phyloP scores from a whole-genome alignment of 2,113 vertebrate species.

The Corythornis vintsioides region DNA sequence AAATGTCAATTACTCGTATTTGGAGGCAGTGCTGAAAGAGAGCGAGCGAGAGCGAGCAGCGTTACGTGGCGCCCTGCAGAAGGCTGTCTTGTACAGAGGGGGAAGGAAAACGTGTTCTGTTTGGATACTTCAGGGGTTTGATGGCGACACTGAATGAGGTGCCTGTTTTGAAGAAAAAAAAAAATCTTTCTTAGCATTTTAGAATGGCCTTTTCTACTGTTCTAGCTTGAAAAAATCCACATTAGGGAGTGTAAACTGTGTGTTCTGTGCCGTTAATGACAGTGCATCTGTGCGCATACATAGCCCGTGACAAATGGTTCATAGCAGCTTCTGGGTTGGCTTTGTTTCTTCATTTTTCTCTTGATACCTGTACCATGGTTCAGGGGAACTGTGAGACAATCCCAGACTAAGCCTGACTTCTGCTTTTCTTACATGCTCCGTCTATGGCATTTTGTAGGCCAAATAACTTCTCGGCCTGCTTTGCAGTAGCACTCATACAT shows the following conservation, averaged over 20 bases:
- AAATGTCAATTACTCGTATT: neutral
- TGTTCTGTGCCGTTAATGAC: neutral
- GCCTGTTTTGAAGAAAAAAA: neutral
- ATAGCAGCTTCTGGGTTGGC: neutral
- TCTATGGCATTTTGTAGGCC: neutral
- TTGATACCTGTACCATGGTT: neutral
- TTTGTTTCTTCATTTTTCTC: neutral
- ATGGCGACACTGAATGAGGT: neutral
- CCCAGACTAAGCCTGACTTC: neutral
- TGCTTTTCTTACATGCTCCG: neutral
- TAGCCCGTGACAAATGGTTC: neutral
- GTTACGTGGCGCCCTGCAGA: neutral
- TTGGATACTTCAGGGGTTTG: neutral
- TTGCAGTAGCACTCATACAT: neutral
- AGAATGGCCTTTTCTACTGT: neutral
- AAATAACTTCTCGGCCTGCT: conserved; percentile 33
- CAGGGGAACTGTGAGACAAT: neutral
- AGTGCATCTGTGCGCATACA: neutral
- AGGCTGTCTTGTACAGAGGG: neutral
- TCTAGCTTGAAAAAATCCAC: neutral
- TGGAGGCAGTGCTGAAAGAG: neutral
- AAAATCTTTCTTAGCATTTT: neutral
- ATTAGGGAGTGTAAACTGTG: neutral
- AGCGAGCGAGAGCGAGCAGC: neutral
- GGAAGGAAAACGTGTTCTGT: neutral